These are phyloP conservation scores for Glaucopsyche alexis DNA, from an alignment of 2,888 invertebrate species.

Conservation along the genomic window DNA sequence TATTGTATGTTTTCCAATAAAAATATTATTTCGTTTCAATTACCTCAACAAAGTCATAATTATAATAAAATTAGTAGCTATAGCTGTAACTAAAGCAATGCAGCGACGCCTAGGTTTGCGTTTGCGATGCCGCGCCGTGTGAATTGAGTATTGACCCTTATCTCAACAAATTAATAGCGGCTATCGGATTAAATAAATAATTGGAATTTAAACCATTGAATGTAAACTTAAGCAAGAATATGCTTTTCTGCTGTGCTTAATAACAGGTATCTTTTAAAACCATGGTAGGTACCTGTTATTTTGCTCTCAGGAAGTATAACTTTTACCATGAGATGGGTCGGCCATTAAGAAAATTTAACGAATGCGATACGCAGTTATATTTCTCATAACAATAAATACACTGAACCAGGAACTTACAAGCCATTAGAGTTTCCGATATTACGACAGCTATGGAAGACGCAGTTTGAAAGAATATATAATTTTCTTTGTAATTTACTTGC, in stretches of 20 bases:
- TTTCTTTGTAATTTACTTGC: background rate
- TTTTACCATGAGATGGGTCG: background rate
- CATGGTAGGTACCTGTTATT: background rate
- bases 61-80: too few species aligned
- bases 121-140: too few species aligned
- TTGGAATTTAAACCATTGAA: too few species aligned
- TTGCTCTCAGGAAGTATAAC: background rate
- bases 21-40: background rate
- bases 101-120: too few species aligned
- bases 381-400: conserved; percentile 27
- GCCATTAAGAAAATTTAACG: conserved; percentile 10
- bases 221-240: too few species aligned
- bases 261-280: background rate
- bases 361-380: conserved; percentile 15
- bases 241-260: background rate
- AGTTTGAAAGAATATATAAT: conserved; percentile 8
- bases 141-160: too few species aligned
- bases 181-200: too few species aligned
- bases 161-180: too few species aligned
- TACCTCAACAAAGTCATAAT: background rate
- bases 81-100: too few species aligned
- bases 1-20: background rate
- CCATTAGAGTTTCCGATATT: conserved; percentile 21
- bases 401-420: background rate
- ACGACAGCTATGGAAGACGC: background rate